Evolutionary conservation across 2,113 vertebrate species (phyloP).

Genomic region (Pelvicachromis taeniatus): DNA sequence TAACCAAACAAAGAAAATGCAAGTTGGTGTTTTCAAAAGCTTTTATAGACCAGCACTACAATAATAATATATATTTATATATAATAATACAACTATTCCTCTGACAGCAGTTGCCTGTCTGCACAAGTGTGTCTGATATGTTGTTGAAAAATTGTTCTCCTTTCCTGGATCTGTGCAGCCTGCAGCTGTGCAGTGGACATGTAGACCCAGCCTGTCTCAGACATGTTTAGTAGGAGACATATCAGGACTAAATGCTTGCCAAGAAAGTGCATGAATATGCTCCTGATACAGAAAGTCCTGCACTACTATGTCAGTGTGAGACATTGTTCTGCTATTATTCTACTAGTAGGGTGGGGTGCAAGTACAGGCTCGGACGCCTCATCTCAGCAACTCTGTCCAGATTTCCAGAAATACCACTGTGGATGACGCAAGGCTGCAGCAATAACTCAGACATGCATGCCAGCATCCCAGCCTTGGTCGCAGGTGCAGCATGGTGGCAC

Average conservation of each 20-base stretch:
- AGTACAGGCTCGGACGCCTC: background rate
- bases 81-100: background rate
- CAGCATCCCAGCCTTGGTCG: background rate
- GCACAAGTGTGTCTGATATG: background rate
- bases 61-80: background rate
- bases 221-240: background rate
- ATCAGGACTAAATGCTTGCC: background rate
- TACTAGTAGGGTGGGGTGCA: background rate
- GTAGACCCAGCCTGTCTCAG: background rate
- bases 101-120: background rate
- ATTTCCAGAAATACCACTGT: background rate
- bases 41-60: background rate
- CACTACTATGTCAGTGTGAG: background rate
- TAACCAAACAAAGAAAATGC: background rate
- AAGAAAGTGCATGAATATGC: background rate
- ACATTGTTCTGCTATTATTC: background rate
- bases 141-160: background rate
- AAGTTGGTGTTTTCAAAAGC: background rate
- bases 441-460: too few relatives aligned
- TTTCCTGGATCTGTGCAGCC: background rate
- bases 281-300: background rate
- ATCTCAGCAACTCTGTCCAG: background rate
- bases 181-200: background rate
- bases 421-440: too few relatives aligned
- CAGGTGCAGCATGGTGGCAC: background rate